phyloP scores from a whole-genome alignment of 2,797 vertebrate species.

The Chaetophractus vellerosus region DNA sequence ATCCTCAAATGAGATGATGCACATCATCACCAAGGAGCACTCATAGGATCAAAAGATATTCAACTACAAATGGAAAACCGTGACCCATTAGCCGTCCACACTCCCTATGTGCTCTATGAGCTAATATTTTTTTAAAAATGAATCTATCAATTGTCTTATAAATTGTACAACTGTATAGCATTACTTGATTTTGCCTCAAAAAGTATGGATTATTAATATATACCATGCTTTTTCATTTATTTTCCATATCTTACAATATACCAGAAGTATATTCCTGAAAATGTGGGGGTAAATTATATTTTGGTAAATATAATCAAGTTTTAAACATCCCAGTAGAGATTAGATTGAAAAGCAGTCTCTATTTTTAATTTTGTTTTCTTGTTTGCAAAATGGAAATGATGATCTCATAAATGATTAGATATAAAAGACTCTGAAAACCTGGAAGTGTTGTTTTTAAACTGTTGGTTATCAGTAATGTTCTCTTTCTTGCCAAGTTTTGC shows the following conservation, averaged over 20 bases:
- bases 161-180: not conserved
- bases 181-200: not conserved
- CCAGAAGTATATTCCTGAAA: conserved; percentile 4
- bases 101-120: not conserved
- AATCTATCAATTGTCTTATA: not conserved
- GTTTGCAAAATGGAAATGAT: not conserved
- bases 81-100: not conserved
- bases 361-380: conserved; percentile 5
- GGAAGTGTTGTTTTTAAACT: not conserved
- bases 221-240: not conserved
- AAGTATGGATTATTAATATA: not conserved
- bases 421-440: conserved; percentile 11
- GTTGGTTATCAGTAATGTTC: not conserved
- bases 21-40: not conserved
- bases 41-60: not conserved
- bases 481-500: not conserved
- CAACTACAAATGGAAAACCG: not conserved
- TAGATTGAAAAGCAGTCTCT: not conserved
- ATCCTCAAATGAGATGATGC: not conserved
- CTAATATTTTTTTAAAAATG: not conserved
- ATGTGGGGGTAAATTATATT: not conserved
- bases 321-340: not conserved
- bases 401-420: not conserved
- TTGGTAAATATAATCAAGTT: not conserved
- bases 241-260: not conserved